Percentiles rank a stretch among this genome's conserved stretches.
Conservation (phyloP, 2,888 invertebrate species). For the Aquatica leii region DNA sequence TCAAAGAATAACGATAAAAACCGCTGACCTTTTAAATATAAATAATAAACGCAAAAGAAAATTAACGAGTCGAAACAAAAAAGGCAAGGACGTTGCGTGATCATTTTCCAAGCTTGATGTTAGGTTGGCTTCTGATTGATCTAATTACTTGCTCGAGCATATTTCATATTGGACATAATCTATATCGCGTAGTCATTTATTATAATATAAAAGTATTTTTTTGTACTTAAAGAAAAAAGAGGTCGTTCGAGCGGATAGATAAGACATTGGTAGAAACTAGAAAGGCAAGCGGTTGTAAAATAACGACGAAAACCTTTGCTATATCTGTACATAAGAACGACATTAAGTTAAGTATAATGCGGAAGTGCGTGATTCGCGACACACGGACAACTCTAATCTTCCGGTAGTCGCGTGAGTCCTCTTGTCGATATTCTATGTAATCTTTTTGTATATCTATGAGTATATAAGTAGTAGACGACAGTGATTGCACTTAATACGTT, state of each 20-base stretch:
- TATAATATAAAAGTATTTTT: conserved; percentile 27
- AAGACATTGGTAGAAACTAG: conserved; percentile 20
- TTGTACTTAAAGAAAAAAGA: conserved; percentile 5
- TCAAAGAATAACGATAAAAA: no score
- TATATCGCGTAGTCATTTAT: conserved; percentile 31
- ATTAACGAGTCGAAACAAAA: conserved; percentile 8
- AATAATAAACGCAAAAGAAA: conserved; percentile 9
- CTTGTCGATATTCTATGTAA: conserved; percentile 46
- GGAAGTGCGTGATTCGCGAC: conserved; percentile 57
- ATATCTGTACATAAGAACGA: conserved; percentile 25
- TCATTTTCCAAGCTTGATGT: conserved; percentile 42
- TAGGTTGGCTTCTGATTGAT: conserved; percentile 46
- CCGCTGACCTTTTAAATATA: conserved; percentile 5
- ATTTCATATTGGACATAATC: conserved; percentile 37
- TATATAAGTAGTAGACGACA: conserved; percentile 35
- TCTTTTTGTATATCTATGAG: conserved; percentile 53
- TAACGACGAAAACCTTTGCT: conserved; percentile 11
- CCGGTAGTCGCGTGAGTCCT: conserved; percentile 55
- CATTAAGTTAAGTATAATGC: conserved; percentile 35
- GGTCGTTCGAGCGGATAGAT: conserved; percentile 11
- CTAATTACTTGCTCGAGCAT: conserved; percentile 33
- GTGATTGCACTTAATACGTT: conserved; percentile 28
- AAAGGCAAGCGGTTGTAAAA: conserved; percentile 17
- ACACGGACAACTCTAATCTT: conserved; percentile 58
- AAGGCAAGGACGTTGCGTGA: conserved; percentile 40